phyloP scores from a whole-genome alignment of 2,888 invertebrate genomes.

The Onchidella celtica region DNA sequence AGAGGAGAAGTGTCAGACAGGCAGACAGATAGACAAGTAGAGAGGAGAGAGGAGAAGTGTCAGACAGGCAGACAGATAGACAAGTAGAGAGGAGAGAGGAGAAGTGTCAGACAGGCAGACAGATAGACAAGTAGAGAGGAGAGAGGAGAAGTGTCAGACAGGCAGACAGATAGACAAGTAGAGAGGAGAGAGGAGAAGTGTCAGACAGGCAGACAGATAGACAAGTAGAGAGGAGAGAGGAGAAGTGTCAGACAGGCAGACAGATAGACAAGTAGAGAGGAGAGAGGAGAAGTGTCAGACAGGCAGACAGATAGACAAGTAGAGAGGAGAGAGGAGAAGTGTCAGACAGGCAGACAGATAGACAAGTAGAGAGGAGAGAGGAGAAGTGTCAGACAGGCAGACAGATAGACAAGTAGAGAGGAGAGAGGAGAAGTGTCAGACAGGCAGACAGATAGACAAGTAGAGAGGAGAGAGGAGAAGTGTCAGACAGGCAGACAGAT shows the following conservation, averaged over 20 bases:
- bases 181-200: not conserved
- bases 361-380: too few species aligned
- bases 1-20: too few species aligned
- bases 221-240: too few species aligned
- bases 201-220: not conserved
- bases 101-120: too few species aligned
- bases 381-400: too few species aligned
- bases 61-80: too few species aligned
- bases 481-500: not conserved
- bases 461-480: not conserved
- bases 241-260: too few species aligned
- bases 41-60: too few species aligned
- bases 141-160: not conserved
- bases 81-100: too few species aligned
- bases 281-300: constrained; percentile 6
- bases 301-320: too few species aligned
- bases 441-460: not conserved
- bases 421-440: not conserved
- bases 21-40: too few species aligned
- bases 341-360: not conserved
- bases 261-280: not conserved
- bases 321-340: not conserved
- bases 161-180: not conserved
- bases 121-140: too few species aligned
- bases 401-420: not conserved